Percentiles rank a stretch among this genome's conserved stretches.
Evolutionary conservation across 1,140 invertebrate genomes (phyloP).

Genomic region (Heliconius melpomene): DNA sequence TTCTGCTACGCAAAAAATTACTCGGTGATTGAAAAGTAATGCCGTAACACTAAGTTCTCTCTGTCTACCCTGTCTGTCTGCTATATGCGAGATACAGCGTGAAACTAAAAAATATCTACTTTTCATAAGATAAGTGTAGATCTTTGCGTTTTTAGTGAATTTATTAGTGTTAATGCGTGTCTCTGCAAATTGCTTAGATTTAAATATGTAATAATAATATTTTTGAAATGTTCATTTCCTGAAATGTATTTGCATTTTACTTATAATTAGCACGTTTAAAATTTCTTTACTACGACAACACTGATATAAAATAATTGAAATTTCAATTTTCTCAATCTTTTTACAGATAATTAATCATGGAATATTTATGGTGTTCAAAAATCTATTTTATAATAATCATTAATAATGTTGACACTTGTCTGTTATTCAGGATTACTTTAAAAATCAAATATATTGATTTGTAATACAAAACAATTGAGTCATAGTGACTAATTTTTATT

Average conservation of each 20-base stretch:
- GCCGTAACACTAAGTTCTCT: no score
- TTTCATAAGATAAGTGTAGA: not conserved
- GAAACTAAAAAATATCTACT: not conserved
- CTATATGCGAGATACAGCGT: no score
- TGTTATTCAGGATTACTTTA: not conserved
- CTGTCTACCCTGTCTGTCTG: no score
- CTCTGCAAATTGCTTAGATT: slow-evolving; percentile 17
- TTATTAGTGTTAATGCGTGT: slow-evolving; percentile 15
- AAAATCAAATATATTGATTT: not conserved
- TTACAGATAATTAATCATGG: not conserved
- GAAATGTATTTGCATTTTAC: not conserved
- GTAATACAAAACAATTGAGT: not conserved
- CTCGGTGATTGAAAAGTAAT: no score
- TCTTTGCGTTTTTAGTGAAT: slow-evolving; percentile 2
- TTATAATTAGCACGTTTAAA: not conserved
- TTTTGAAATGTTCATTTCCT: not conserved
- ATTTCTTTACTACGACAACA: not conserved
- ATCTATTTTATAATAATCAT: not conserved
- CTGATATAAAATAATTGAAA: not conserved
- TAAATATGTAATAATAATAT: slow-evolving; percentile 1
- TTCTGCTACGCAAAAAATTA: no score
- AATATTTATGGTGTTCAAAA: not conserved
- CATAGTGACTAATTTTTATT: not conserved
- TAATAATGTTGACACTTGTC: not conserved
- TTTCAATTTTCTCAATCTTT: not conserved